Evolutionary conservation across 2,888 invertebrate species (phyloP).

Genomic region (Metopia argyrocephala): DNA sequence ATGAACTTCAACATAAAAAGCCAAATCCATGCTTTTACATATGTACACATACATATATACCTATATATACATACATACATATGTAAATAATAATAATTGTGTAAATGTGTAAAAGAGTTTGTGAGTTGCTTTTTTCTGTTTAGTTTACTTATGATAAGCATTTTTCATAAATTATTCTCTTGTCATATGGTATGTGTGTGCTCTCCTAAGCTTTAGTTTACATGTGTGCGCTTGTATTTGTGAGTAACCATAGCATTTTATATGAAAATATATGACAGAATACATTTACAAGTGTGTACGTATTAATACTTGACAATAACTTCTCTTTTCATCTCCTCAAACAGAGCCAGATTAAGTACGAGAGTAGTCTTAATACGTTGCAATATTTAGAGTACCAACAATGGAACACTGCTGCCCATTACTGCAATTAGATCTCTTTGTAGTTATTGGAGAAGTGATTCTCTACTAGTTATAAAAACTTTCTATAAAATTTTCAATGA

Average conservation of each 20-base stretch:
- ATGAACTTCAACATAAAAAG: too few relatives aligned
- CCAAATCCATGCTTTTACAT: too few relatives aligned
- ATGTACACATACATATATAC: too few relatives aligned
- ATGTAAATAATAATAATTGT: background rate
- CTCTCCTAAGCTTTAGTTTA: background rate
- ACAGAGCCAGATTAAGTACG: too few relatives aligned
- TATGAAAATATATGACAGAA: background rate
- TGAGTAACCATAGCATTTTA: background rate
- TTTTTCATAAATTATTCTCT: slow-evolving; percentile 44
- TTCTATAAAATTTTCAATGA: too few relatives aligned
- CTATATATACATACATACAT: background rate
- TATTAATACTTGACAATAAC: slow-evolving; percentile 16
- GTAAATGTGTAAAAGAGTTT: background rate
- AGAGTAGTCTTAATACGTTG: too few relatives aligned
- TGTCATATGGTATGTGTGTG: background rate
- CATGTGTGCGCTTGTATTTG: background rate
- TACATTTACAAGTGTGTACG: background rate
- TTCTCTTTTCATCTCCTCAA: background rate
- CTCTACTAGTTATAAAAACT: too few relatives aligned
- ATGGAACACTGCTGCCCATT: too few relatives aligned
- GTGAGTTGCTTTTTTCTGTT: background rate
- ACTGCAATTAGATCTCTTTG: too few relatives aligned
- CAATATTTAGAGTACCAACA: too few relatives aligned
- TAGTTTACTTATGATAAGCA: slow-evolving; percentile 49
- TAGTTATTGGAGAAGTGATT: too few relatives aligned